phyloP scores from a whole-genome alignment of 2,888 invertebrate genomes.

The Sinhomidia bicolor region DNA sequence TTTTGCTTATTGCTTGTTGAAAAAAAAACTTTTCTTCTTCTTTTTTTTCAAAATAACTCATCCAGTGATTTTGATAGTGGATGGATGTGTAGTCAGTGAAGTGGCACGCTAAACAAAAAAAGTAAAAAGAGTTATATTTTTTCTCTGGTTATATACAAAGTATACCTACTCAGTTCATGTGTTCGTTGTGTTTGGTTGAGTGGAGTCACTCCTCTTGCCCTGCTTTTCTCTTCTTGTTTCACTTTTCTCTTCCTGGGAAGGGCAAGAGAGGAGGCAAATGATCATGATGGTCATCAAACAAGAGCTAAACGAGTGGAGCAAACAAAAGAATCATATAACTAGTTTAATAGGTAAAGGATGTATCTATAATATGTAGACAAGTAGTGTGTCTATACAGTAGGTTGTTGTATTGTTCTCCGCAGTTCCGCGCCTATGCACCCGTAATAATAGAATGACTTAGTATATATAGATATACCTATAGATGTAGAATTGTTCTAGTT shows the following conservation, averaged over 20 bases:
- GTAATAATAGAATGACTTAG: too few relatives aligned
- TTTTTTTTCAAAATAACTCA: conserved; percentile 37
- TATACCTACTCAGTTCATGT: too few relatives aligned
- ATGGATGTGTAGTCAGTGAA: not conserved
- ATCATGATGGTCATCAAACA: conserved; percentile 37
- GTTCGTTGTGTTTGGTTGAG: not conserved
- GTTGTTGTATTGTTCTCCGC: not conserved
- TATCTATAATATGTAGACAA: too few relatives aligned
- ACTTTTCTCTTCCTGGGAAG: conserved; percentile 7
- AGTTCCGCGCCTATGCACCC: too few relatives aligned
- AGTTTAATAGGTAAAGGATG: too few relatives aligned
- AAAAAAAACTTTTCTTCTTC: not conserved
- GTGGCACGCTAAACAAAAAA: conserved; percentile 10
- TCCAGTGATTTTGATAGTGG: conserved; percentile 2
- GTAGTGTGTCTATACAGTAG: not conserved
- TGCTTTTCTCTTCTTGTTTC: not conserved
- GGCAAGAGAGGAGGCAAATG: conserved; percentile 23
- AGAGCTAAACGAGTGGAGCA: conserved; percentile 1
- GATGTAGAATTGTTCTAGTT: too few relatives aligned
- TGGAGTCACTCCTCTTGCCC: conserved; percentile 22
- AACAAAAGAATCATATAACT: conserved; percentile 17
- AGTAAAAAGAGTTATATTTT: too few relatives aligned
- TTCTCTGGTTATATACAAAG: too few relatives aligned
- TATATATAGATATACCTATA: too few relatives aligned
- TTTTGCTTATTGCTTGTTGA: conserved; percentile 25